Percentiles rank a stretch among this genome's conserved stretches.
These are phyloP conservation scores for Indicator maculatus DNA, from an alignment of 2,113 vertebrate genomes.

Conservation along the genomic window DNA sequence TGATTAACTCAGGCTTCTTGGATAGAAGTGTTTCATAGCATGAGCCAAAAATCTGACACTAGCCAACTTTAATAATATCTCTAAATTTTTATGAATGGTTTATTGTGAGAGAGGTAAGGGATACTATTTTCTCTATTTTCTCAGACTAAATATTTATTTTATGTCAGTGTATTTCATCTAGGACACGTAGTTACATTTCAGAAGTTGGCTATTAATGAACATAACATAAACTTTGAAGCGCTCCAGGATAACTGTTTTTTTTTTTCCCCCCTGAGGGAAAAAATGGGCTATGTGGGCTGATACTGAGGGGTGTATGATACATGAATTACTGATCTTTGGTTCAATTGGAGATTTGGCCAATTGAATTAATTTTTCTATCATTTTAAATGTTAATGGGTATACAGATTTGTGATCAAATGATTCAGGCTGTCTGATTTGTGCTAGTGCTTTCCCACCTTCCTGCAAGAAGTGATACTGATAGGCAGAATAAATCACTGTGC, in stretches of 20 bases:
- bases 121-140: not conserved
- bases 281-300: not conserved
- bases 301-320: accelerated
- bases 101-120: not conserved
- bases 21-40: not conserved
- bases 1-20: not conserved
- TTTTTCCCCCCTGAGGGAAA: not conserved
- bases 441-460: not conserved
- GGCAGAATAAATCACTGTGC: not conserved
- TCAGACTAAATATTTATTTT: not conserved
- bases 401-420: not conserved
- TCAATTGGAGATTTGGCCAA: not conserved
- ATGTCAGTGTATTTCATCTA: not conserved
- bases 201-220: not conserved
- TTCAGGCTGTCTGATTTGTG: not conserved
- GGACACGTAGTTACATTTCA: not conserved
- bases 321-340: not conserved
- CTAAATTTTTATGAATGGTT: not conserved
- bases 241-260: not conserved
- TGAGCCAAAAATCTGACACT: not conserved
- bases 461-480: not conserved
- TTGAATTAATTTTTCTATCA: not conserved
- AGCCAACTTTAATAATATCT: not conserved
- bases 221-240: not conserved
- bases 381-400: not conserved